Conservation (phyloP, 2,797 vertebrate species). For the Fratercula arctica region DNA sequence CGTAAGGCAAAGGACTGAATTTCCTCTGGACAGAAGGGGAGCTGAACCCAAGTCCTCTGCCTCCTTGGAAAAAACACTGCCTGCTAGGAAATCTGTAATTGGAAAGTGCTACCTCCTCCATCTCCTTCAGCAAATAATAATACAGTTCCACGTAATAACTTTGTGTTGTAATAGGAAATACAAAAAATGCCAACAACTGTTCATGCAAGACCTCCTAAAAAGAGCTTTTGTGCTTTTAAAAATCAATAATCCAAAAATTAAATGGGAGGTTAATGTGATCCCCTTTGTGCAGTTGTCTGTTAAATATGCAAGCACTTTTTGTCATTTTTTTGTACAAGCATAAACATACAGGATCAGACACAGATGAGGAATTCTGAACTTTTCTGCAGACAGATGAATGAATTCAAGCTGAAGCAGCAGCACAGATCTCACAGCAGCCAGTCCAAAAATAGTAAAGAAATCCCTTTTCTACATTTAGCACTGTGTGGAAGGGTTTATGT, state of each 20-base stretch:
- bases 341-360: not conserved
- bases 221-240: not conserved
- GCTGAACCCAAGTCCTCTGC: not conserved
- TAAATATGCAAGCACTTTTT: not conserved
- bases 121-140: not conserved
- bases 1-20: not conserved
- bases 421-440: not conserved
- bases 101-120: not conserved
- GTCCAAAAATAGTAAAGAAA: constrained; percentile 33
- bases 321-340: not conserved
- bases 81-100: not conserved
- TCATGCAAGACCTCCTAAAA: not conserved
- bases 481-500: not conserved
- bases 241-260: not conserved
- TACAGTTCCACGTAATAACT: not conserved
- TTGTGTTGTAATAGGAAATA: not conserved
- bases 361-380: constrained; percentile 12
- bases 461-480: constrained; percentile 8
- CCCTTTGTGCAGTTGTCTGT: not conserved
- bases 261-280: not conserved
- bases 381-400: not conserved
- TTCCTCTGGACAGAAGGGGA: not conserved
- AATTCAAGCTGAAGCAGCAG: constrained; percentile 20
- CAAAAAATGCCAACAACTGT: not conserved
- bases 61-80: not conserved